These are phyloP conservation scores for Chironex yamaguchii DNA, from an alignment of 30 jellyfish, hydroid and myxozoan species.

Conservation along the genomic window DNA sequence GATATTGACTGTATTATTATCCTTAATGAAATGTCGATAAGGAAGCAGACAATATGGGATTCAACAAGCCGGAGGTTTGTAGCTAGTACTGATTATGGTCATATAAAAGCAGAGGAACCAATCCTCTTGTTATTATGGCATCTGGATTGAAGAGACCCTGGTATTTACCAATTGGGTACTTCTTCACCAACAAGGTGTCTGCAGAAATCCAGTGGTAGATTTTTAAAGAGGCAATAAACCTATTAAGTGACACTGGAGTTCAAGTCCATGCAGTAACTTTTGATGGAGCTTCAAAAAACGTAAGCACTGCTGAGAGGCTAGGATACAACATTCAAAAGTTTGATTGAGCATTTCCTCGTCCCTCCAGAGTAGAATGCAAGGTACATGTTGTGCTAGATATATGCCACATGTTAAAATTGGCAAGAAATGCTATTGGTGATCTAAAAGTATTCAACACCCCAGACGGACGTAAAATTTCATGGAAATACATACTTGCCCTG, in stretches of 20 bases:
- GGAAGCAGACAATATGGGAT: slow-evolving; percentile 11
- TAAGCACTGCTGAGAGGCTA: slow-evolving; percentile 19
- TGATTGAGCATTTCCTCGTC: slow-evolving; percentile 7
- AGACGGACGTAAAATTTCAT: slow-evolving; percentile 17
- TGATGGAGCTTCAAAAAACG: slow-evolving; percentile 36
- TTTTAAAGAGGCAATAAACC: slow-evolving; percentile 2
- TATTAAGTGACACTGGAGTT: slow-evolving; percentile 21
- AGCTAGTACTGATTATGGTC: slow-evolving; percentile 22
- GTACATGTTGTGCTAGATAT: slow-evolving; percentile 4
- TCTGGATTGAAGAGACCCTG: slow-evolving; percentile 49
- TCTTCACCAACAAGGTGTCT: neutral
- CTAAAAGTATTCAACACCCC: neutral
- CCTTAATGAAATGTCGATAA: slow-evolving; percentile 39
- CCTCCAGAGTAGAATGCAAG: neutral
- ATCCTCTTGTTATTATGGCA: slow-evolving; percentile 43
- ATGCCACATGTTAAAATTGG: slow-evolving; percentile 35
- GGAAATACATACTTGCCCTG: slow-evolving; percentile 18
- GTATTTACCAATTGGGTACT: slow-evolving; percentile 44
- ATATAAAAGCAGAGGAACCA: slow-evolving; percentile 4
- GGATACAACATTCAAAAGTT: slow-evolving; percentile 18
- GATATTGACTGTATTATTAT: slow-evolving; percentile 30
- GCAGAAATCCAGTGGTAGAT: neutral
- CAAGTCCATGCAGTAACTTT: slow-evolving; percentile 27
- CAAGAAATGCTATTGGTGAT: slow-evolving; percentile 28
- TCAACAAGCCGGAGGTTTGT: slow-evolving; percentile 1